Conservation (phyloP, 2,113 vertebrate species). For the Epinephelus fuscoguttatus region DNA sequence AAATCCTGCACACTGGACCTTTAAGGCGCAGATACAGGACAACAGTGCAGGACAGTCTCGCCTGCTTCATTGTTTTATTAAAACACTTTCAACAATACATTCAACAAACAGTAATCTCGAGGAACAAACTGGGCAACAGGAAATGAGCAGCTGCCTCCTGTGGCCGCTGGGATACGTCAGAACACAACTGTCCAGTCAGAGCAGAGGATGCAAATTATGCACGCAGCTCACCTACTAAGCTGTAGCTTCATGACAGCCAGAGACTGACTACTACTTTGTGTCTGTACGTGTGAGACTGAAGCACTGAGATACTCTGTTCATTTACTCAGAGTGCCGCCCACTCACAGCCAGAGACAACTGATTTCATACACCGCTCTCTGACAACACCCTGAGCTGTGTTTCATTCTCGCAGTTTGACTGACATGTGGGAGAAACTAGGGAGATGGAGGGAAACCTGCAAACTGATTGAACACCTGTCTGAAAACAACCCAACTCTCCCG, state of each 20-base stretch:
- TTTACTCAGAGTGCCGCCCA: constrained; percentile 3
- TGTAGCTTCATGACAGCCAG: neutral
- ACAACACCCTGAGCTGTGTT: neutral
- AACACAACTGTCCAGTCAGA: neutral
- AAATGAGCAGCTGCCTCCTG: neutral
- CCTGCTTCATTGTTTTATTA: too few relatives aligned
- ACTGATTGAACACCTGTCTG: neutral
- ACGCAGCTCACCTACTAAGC: neutral
- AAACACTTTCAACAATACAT: neutral
- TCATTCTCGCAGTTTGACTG: neutral
- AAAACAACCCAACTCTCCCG: neutral
- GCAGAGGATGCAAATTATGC: neutral
- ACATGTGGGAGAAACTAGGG: neutral
- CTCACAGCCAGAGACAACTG: neutral
- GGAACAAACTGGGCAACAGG: neutral
- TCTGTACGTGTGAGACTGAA: neutral
- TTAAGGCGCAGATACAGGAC: too few relatives aligned
- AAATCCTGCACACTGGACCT: too few relatives aligned
- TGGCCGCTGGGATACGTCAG: neutral
- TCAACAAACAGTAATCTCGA: neutral
- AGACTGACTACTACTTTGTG: neutral
- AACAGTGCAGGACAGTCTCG: too few relatives aligned
- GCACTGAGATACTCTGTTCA: neutral
- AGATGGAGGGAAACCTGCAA: neutral
- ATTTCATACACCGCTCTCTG: neutral